Percentiles rank a stretch among this genome's conserved stretches.
Conservation (phyloP, 2,888 invertebrate species). For the Rhamnusium bicolor region DNA sequence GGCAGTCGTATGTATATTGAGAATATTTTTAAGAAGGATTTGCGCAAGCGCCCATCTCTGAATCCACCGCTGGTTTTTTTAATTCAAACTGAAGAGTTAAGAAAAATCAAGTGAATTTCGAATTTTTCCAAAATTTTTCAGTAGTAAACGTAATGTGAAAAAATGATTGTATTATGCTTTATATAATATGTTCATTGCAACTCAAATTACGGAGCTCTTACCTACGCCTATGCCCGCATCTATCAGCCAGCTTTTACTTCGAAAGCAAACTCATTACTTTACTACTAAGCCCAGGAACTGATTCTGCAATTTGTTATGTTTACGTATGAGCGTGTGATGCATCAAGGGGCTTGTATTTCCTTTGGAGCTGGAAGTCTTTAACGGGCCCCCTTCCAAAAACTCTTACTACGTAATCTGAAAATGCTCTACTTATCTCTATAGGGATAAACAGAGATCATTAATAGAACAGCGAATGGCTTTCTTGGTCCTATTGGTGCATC, state of each 20-base stretch:
- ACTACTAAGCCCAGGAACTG: slow-evolving; percentile 61
- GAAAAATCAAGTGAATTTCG: too few relatives aligned
- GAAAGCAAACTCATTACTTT: slow-evolving; percentile 67
- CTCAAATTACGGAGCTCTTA: not conserved
- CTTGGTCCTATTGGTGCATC: slow-evolving; percentile 6
- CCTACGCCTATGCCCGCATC: slow-evolving; percentile 15
- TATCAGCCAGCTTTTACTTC: slow-evolving; percentile 60
- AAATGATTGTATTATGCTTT: too few relatives aligned
- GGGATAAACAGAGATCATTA: slow-evolving; percentile 20
- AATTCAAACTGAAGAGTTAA: too few relatives aligned
- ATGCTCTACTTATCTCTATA: slow-evolving; percentile 33
- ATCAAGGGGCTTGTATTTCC: slow-evolving; percentile 63
- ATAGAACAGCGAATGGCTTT: not conserved
- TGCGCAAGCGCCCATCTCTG: too few relatives aligned
- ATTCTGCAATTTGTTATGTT: slow-evolving; percentile 65
- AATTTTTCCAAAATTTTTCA: too few relatives aligned
- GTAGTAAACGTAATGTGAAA: too few relatives aligned
- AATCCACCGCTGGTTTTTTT: too few relatives aligned
- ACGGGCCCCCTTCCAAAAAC: slow-evolving; percentile 36
- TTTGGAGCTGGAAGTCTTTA: slow-evolving; percentile 58
- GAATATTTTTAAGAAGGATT: too few relatives aligned
- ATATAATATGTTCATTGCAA: too few relatives aligned
- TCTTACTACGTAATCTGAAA: slow-evolving; percentile 36
- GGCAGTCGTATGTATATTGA: too few relatives aligned
- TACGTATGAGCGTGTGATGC: slow-evolving; percentile 63